Base-by-base conservation (phyloP, 2,113 vertebrate genomes). In the Catagonus wagneri region DNA sequence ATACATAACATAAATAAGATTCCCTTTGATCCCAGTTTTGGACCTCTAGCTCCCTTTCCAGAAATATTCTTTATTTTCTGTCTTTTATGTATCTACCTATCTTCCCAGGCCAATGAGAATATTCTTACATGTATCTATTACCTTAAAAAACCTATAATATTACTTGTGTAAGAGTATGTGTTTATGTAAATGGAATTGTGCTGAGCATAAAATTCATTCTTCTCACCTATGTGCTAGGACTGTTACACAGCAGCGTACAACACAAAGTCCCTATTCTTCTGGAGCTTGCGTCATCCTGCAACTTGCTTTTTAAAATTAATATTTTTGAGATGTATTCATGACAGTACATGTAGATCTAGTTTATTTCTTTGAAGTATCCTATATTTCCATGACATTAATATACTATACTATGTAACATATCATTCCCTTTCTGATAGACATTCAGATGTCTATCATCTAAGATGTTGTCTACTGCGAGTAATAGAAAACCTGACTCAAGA, bases 401-500 rank as follows among this genome's bases (percentile, higher is more conserved):
- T 89, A 76, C 29, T 50, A 27, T 76, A 68, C 50, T 39, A 68
- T 90, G 16, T 56, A 54, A 39, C 39, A 71, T 81, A n/a, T 60
- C 12, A 90, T 80, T 90, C 34, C 52, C 27, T 80, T 71, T n/a
- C 52, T 50, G 52, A 56, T 69, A 34, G 52, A 78, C 75, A 56
- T 79, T 90, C 65, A 85, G 71, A 65, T 44, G 76, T 76, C 58
- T 68, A 58, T 66, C 14, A 66, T 3, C 66, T 85, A 58, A 34
- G n/a, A 76, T 76, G 81, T 86, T 58, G 34, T 68, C 52, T 78
- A 85, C 81, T 68, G 27, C 5, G 76, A 23, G n/a, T 85, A 66
- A 75, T 69, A 76, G 72, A 65, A 92, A 84, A 39, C 25, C 60
- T 74, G 20, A 83, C n/a, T 90, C 89, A 90, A 44, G 44, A 44